Base-by-base conservation (phyloP, 2,113 vertebrate species). In the Dasyurus viverrinus region DNA sequence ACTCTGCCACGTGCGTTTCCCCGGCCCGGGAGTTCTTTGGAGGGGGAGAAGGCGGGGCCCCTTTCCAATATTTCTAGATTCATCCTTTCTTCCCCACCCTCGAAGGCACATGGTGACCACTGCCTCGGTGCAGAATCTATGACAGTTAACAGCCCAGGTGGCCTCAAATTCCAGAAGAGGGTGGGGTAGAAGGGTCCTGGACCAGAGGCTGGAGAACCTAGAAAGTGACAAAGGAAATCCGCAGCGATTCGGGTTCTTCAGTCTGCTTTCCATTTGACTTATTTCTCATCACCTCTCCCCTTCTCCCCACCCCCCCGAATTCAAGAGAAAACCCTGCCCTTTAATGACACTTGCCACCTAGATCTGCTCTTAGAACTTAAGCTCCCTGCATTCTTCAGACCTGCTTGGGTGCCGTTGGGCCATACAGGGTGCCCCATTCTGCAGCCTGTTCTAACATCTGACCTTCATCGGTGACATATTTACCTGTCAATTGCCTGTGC, bases 361-460 rank as follows among this genome's bases (percentile, higher is more conserved):
- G 24, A 93, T 96, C 53, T 42, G 94, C 91, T 97, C 84, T 94
- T 94, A 89, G 94, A 95, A 90, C 25, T 52, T 42, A 42, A 84
- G 16, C n/a, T 2, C 60, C 30, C 60, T 19, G 2, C 1, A 4
- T 30, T 26, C 57, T 60, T 60, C 10, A 30, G 5, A 22, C 14
- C 8, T 10, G 27, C 10, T 10, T 9, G 0, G 3, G 57, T 6
- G 9, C 26, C 3, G n/a, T 76, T 16, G 14, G 68, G 36, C n/a
- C n/a, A 42, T 23, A 11, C 5, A 8, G 68, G 19, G 5, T 19
- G 7, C n/a, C 68, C n/a, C 68, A 42, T 42, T 19, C 36, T 42
- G 68, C 1, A 76, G 68, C 36, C 36, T 8, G 0, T 8, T 76
- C n/a, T 84, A n/a, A 42, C 19, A 84, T 42, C 36, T 84, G n/a